Evolutionary conservation across 2,888 invertebrate genomes (phyloP).

Genomic region (Amorpha juglandis): DNA sequence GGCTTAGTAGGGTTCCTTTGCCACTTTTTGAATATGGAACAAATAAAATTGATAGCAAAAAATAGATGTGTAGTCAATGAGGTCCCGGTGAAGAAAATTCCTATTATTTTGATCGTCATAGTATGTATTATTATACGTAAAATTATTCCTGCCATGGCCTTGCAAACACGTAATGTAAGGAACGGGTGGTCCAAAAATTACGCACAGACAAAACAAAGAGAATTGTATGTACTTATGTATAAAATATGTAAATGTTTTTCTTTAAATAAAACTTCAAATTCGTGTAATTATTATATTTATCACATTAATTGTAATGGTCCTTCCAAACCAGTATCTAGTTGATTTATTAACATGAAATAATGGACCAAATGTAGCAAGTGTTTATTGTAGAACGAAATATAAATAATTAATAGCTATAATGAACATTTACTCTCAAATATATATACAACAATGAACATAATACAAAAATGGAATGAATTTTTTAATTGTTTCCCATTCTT

Average conservation of each 20-base stretch:
- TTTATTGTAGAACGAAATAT: not conserved
- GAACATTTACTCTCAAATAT: conserved; percentile 1
- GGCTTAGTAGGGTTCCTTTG: no score
- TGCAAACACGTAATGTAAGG: conserved; percentile 36
- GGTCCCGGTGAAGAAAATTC: not conserved
- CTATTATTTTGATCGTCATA: not conserved
- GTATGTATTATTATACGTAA: conserved; percentile 28
- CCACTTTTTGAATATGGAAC: no score
- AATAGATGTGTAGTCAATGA: not conserved
- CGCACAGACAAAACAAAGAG: conserved; percentile 51
- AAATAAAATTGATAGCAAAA: no score
- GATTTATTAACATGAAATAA: not conserved
- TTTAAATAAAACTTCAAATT: conserved; percentile 24
- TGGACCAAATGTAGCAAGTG: not conserved
- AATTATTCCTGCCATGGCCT: conserved; percentile 43
- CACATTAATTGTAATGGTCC: not conserved
- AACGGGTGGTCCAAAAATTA: conserved; percentile 59
- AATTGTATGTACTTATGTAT: conserved; percentile 11
- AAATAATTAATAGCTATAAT: not conserved
- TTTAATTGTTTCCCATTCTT: not conserved
- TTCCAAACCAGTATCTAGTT: not conserved
- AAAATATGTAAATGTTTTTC: conserved; percentile 29
- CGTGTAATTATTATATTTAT: conserved; percentile 17
- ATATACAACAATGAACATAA: not conserved
- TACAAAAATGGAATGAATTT: not conserved